Base-by-base conservation (phyloP, 2,888 invertebrate species). In the Entomobrya multifasciata region DNA sequence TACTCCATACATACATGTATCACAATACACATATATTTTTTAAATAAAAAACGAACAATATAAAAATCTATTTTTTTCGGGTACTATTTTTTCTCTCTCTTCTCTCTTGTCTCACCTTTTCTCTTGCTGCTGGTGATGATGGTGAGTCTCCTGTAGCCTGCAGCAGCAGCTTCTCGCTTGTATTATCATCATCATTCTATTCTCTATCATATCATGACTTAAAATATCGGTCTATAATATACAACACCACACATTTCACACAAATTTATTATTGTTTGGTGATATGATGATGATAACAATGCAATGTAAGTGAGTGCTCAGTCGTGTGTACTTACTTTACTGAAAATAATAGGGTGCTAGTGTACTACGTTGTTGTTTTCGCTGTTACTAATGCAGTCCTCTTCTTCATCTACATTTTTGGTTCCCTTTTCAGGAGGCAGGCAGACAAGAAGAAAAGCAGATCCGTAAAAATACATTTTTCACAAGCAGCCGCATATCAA, bases 401-500 rank as follows among this genome's bases (percentile, higher is more conserved):
- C 49, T n/a, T 79, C 80, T n/a, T 72, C 57, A n/a, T n/a, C n/a
- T n/a, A n/a, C 70, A 52, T 72, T 47, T 74, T 62, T 17, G 70
- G 55, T 74, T 49, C 36, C 62, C 62, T 36, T 74, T 82, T 82
- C 62, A 70, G 65, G 5, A 36, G 5, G 36, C 62, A 41, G 15
- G 27, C 17, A 27, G 17, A n/a, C n/a, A 36, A 55, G 55, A 74
- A 55, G 74, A 55, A 55, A 74, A 74, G 55, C 30, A 74, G 74
- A 82, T 82, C 82, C 60, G 82, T 82, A 82, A 82, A 82, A 82
- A 82, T 36, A 74, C 30, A 11, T 65, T 41, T 80, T 62, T 62
- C n/a, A 36, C 8, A 36, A 36, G 36, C 62, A 49, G 62, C 82
- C 52, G 49, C 62, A 62, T 72, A 81, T 27, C 36, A 30, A 55